Conservation (phyloP, 2,797 vertebrate species). For the Pelodytes ibericus region DNA sequence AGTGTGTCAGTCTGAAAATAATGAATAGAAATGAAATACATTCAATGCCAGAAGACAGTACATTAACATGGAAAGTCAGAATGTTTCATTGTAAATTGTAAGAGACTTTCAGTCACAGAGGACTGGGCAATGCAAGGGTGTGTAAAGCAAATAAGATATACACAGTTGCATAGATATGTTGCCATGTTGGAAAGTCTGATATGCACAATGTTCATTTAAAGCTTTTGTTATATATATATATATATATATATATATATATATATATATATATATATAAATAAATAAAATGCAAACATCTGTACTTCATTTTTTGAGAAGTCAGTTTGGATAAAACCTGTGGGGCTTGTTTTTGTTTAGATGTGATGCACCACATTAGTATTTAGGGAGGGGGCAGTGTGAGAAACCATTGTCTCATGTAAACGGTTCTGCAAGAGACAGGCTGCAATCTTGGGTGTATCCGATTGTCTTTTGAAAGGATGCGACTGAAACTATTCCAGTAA, state of each 20-base stretch:
- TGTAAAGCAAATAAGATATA: background rate
- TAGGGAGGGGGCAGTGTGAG: constrained; percentile 53
- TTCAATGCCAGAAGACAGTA: background rate
- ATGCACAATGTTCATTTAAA: background rate
- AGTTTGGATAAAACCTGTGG: constrained; percentile 61
- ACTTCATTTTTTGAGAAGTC: constrained; percentile 64
- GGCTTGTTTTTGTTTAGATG: constrained; percentile 49
- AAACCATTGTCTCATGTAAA: constrained; percentile 57
- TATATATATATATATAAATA: no score
- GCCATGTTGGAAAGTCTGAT: background rate
- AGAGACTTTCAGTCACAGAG: no score
- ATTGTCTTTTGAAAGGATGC: constrained; percentile 61
- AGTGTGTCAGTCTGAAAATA: constrained; percentile 10
- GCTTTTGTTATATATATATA: background rate
- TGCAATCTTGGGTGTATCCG: constrained; percentile 58
- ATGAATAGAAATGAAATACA: background rate
- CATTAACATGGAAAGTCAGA: background rate
- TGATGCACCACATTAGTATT: constrained; percentile 35
- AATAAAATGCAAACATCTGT: no score
- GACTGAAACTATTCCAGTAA: constrained; percentile 14
- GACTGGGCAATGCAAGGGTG: background rate
- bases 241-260: no score
- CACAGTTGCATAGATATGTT: background rate
- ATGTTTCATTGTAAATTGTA: background rate
- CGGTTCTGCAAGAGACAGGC: constrained; percentile 45